These are phyloP conservation scores for Saimiri boliviensis DNA, from an alignment of 2,113 vertebrate species.

Conservation along the genomic window DNA sequence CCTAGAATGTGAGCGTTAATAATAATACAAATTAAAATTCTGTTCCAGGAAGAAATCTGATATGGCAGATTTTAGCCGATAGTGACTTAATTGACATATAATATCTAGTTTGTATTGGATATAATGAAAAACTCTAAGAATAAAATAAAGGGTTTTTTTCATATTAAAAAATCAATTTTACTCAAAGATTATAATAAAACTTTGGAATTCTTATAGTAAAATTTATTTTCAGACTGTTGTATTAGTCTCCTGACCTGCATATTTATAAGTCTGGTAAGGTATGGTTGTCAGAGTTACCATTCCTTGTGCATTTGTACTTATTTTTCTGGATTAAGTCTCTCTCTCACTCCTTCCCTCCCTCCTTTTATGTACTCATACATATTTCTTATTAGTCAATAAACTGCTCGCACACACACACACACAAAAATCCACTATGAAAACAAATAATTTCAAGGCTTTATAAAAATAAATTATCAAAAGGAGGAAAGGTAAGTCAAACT, in stretches of 20 bases:
- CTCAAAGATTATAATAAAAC: conserved; percentile 56
- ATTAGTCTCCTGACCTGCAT: conserved; percentile 18
- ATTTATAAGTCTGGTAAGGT: conserved; percentile 38
- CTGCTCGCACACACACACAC: not conserved
- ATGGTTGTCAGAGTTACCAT: not conserved
- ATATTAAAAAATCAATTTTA: conserved; percentile 65
- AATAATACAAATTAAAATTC: conserved; percentile 45
- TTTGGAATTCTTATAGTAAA: not conserved
- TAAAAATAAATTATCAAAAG: conserved; percentile 47
- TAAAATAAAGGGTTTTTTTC: conserved; percentile 49
- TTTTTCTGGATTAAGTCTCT: not conserved
- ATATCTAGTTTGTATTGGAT: conserved; percentile 55
- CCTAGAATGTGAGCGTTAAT: conserved; percentile 10
- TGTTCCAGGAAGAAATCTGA: conserved; percentile 35
- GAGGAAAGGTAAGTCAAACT: conserved; percentile 55
- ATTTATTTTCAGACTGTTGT: conserved; percentile 37
- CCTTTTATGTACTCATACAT: not conserved
- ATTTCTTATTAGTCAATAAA: no score
- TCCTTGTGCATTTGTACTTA: not conserved
- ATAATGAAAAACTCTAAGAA: conserved; percentile 51
- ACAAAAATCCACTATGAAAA: not conserved
- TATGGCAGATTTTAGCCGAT: conserved; percentile 30
- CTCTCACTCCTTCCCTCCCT: not conserved
- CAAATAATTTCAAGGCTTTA: conserved; percentile 23
- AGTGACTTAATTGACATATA: conserved; percentile 25